Percentiles rank a stretch among this genome's conserved stretches.
Evolutionary conservation across 2,113 vertebrate species (phyloP).

Genomic region (Pluvianellus socialis): DNA sequence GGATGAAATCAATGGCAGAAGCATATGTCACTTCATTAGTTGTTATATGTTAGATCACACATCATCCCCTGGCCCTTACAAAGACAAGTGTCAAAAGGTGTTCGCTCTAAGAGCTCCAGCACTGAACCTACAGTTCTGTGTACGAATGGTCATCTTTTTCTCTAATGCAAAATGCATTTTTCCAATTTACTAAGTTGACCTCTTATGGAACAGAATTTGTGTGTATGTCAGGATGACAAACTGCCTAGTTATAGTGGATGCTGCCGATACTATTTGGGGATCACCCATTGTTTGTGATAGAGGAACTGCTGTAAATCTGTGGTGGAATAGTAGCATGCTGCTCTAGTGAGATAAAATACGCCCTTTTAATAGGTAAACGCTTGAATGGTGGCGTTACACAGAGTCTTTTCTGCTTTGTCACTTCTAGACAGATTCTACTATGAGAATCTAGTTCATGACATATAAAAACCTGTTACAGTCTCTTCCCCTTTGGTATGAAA

Average conservation of each 20-base stretch:
- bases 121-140: not conserved
- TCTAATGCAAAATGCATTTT: not conserved
- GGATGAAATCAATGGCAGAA: not conserved
- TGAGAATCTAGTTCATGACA: not conserved
- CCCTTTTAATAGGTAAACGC: not conserved
- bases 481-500: not conserved
- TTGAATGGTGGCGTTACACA: not conserved
- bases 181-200: not conserved
- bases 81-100: too few species aligned
- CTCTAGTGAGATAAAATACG: not conserved
- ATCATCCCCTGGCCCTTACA: not conserved
- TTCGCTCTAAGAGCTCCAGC: not conserved
- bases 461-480: not conserved
- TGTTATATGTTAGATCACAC: not conserved
- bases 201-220: not conserved
- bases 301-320: not conserved
- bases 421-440: not conserved
- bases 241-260: not conserved
- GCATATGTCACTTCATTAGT: not conserved
- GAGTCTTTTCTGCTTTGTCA: not conserved
- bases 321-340: not conserved
- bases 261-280: not conserved
- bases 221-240: not conserved
- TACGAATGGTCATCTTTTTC: not conserved
- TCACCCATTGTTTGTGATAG: not conserved